phyloP scores from a whole-genome alignment of 1,140 invertebrate genomes.

The Eriocheir sinensis region DNA sequence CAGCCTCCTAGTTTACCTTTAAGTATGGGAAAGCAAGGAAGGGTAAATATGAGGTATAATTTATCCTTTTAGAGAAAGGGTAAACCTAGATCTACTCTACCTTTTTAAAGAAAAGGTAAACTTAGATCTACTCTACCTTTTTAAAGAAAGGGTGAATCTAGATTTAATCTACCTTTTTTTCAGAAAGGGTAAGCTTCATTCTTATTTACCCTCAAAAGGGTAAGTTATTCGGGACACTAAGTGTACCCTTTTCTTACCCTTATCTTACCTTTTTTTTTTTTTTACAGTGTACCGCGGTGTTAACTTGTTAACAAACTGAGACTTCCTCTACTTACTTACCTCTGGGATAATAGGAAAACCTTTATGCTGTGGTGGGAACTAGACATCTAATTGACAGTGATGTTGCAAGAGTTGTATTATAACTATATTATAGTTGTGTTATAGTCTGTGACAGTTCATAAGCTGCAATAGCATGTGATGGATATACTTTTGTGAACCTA shows the following conservation, averaged over 20 bases:
- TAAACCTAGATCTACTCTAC: not conserved
- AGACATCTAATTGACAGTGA: too few species aligned
- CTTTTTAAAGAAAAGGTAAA: not conserved
- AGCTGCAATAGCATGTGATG: too few species aligned
- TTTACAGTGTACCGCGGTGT: too few species aligned
- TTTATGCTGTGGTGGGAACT: too few species aligned
- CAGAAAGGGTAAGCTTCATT: constrained; percentile 11
- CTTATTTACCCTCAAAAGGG: constrained; percentile 24
- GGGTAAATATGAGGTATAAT: not conserved
- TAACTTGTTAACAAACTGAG: too few species aligned
- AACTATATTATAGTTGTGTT: too few species aligned
- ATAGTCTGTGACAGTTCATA: too few species aligned
- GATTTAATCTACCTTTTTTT: not conserved
- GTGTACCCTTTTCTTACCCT: constrained; percentile 35
- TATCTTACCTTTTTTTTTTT: constrained; percentile 19
- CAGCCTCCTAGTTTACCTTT: constrained; percentile 12
- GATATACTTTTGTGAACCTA: too few species aligned
- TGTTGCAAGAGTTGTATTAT: too few species aligned
- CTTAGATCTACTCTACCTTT: too few species aligned
- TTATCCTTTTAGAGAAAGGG: not conserved
- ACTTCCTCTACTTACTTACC: too few species aligned
- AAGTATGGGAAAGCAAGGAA: not conserved
- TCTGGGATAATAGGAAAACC: too few species aligned
- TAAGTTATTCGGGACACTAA: constrained; percentile 8
- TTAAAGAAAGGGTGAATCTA: not conserved